Base-by-base conservation (phyloP, 2,888 invertebrate species). In the Alviniconcha strummeri region DNA sequence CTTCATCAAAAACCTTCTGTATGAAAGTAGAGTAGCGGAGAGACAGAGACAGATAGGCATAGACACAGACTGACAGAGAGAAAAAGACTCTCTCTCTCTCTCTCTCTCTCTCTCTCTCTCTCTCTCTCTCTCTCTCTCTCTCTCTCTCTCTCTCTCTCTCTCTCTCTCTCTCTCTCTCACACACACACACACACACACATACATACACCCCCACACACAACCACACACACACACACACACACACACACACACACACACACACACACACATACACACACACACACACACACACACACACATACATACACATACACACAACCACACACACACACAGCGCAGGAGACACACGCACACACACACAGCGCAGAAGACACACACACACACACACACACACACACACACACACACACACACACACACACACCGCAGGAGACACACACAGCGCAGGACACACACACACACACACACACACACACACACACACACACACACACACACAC, bases 281-380 rank as follows among this genome's bases (percentile, higher is more conserved):
- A 69, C 69, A 69, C 69, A 69, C 69, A 69, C 69, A 69, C 69
- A 69, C 69, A 69, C 69, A 69, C 69, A 69, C 69, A 69, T 7
- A 69, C 69, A 17, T 7, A 69, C 69, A 17, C 69, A 69, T 7
- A 69, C 69, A 69, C 69, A n/a, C 69, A 69, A 4, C 1, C 36
- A 69, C 69, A 69, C 69, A 69, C 69, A n/a, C 69, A 69, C 69
- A 17, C 36, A 36, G n/a, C n/a, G n/a, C n/a, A 8, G 15, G 11
- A 69, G 5, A n/a, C 4, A 69, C 4, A 69, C 17, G 1, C 69
- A n/a, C 69, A 17, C 69, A 69, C 69, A 17, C 69, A 17, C n/a
- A 17, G 13, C n/a, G n/a, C n/a, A n/a, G n/a, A n/a, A n/a, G n/a
- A 17, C 69, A n/a, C 69, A 17, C 69, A 69, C n/a, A 17, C 15